A percentile compares a stretch with the other conserved stretches of the same genome.
Evolutionary conservation across 2,113 vertebrate species (phyloP).

Genomic region (Apodemus sylvaticus): DNA sequence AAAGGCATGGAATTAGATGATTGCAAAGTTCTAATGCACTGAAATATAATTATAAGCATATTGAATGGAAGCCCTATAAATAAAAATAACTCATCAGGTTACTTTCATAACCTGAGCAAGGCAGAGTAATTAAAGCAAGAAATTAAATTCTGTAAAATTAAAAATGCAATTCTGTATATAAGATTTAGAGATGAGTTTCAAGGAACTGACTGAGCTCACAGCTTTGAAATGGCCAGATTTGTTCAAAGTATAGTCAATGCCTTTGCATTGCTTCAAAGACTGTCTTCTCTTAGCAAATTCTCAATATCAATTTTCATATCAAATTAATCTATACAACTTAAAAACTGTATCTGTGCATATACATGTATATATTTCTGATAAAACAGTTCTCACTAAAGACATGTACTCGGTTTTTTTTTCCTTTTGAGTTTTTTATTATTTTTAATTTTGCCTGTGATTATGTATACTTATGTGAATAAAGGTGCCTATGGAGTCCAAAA

Average conservation of each 20-base stretch:
- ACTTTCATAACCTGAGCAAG: conserved; percentile 70
- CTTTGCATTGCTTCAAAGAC: conserved; percentile 20
- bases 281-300: conserved; percentile 37
- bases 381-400: conserved; percentile 46
- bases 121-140: conserved; percentile 72
- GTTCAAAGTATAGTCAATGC: conserved; percentile 22
- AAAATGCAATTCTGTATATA: conserved; percentile 68
- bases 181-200: conserved; percentile 59
- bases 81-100: conserved; percentile 80
- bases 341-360: neutral
- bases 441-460: neutral
- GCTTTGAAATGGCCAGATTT: conserved; percentile 26
- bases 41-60: conserved; percentile 72
- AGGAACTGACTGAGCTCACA: conserved; percentile 40
- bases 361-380: neutral
- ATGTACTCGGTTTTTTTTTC: conserved; percentile 35
- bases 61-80: conserved; percentile 71
- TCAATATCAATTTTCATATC: conserved; percentile 52
- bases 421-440: neutral
- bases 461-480: neutral
- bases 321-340: conserved; percentile 26
- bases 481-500: neutral
- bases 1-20: conserved; percentile 67
- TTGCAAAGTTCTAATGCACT: conserved; percentile 64
- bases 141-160: conserved; percentile 76